Percentiles rank a stretch among this genome's conserved stretches.
Conservation (phyloP, 2,888 invertebrate genomes). For the Rhogogaster chlorosoma region DNA sequence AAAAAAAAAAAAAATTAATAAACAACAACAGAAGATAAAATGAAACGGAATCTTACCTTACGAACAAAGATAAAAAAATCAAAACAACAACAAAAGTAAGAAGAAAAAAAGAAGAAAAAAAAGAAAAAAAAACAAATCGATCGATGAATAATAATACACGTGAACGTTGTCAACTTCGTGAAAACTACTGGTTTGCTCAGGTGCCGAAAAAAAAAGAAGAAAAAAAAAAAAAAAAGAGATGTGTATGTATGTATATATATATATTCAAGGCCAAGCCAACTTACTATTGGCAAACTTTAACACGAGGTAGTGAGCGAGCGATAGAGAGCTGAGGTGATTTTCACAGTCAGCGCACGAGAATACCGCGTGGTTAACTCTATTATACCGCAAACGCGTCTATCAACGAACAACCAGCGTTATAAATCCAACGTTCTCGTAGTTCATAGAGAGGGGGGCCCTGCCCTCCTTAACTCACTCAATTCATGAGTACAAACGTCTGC, state of each 20-base stretch:
- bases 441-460: background rate
- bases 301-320: background rate
- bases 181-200: background rate
- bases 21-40: too few relatives aligned
- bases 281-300: too few relatives aligned
- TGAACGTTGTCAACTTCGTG: background rate
- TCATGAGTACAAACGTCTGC: background rate
- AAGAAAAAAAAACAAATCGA: background rate
- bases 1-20: background rate
- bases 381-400: background rate
- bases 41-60: background rate
- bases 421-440: background rate
- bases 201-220: background rate
- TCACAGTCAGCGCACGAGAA: slow-evolving; percentile 33
- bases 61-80: too few relatives aligned
- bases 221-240: too few relatives aligned
- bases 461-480: background rate
- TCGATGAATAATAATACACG: background rate
- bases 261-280: too few relatives aligned
- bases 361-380: background rate
- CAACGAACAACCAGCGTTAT: background rate
- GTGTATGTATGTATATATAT: too few relatives aligned
- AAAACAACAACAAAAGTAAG: too few relatives aligned
- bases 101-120: too few relatives aligned
- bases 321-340: background rate